Evolutionary conservation across 1,140 invertebrate genomes (phyloP), one percentile per base, ranked within the genome.

Genomic region (Nomia melanderi): DNA sequence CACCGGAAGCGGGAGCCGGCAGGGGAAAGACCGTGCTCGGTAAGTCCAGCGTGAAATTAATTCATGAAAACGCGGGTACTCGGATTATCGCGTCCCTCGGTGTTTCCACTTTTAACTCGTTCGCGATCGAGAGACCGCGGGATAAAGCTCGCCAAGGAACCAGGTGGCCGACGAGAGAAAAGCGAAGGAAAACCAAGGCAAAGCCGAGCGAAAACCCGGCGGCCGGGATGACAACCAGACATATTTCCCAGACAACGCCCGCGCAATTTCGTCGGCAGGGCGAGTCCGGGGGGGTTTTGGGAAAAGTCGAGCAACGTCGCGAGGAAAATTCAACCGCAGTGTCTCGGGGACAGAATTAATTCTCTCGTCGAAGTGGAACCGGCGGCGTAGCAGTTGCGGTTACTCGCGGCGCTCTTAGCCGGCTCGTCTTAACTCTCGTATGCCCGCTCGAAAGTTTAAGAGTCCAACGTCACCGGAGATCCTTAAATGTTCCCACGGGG

Each of bases 331-430:
- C 71, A 17, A 54, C 23, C 25, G 11, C 17, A 39, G 20, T 33
- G 59, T 73, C 14, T 20, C 59, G n/a, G 20, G 44, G 59, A 23
- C 27, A 14, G 63, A 64, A 73, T 73, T 73, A 65, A 73, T 73
- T 73, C 64, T 73, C 64, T 64, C 71, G 44, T 64, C 60, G 17
- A 64, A 64, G 47, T 54, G 17, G 29, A 14, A 31, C 31, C 36
- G 20, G 33, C 31, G 31, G 14, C 29, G 9, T 41, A 39, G 59
- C 50, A 56, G 39, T 50, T 62, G 29, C 17, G 41, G 47, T 17
- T 64, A 25, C 39, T 50, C 41, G 59, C 59, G 59, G 59, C 36
- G n/a, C 71, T 23, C 47, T 57, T 54, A 41, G 27, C 63, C 41
- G 20, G 41, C 63, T 59, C 69, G 39, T 47, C 69, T 71, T 60